Percentiles rank a stretch among this genome's conserved stretches.
Conservation (phyloP, 2,797 vertebrate species). For the Sebastes flavidus region DNA sequence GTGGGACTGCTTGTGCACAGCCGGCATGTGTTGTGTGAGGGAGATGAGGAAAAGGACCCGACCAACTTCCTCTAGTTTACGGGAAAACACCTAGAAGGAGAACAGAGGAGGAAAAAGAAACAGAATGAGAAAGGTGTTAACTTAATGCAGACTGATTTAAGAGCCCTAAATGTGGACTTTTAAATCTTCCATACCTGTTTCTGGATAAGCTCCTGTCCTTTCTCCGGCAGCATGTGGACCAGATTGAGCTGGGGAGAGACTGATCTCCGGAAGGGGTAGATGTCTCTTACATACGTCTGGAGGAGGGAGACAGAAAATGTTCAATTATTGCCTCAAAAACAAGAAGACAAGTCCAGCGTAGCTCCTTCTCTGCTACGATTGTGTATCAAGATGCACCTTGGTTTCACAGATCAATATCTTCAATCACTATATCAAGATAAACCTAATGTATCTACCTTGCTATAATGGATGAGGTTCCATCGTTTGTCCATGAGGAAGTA, state of each 20-base stretch:
- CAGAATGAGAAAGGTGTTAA: not conserved
- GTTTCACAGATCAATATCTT: not conserved
- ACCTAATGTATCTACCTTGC: slow-evolving; percentile 83
- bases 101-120: not conserved
- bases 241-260: slow-evolving; percentile 98
- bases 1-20: slow-evolving; percentile 96
- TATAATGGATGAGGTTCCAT: slow-evolving; percentile 99
- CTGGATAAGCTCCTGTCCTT: slow-evolving; percentile 98
- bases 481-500: slow-evolving; percentile 99
- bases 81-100: slow-evolving; percentile 91
- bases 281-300: slow-evolving; percentile 98
- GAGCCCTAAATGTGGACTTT: not conserved
- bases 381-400: not conserved
- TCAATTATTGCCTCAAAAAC: not conserved
- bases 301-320: not conserved
- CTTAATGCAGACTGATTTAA: not conserved
- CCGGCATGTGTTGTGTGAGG: slow-evolving; percentile 94
- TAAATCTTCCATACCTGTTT: slow-evolving; percentile 87
- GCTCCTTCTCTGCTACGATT: not conserved
- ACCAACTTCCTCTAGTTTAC: slow-evolving; percentile 97
- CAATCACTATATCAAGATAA: not conserved
- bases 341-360: not conserved
- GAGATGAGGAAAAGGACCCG: slow-evolving; percentile 97
- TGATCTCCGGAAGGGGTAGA: slow-evolving; percentile 97
- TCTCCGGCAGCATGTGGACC: slow-evolving; percentile 97